Conservation (phyloP, 37 sponge, comb jelly and placozoan species). For the Dysidea cf. avara region DNA sequence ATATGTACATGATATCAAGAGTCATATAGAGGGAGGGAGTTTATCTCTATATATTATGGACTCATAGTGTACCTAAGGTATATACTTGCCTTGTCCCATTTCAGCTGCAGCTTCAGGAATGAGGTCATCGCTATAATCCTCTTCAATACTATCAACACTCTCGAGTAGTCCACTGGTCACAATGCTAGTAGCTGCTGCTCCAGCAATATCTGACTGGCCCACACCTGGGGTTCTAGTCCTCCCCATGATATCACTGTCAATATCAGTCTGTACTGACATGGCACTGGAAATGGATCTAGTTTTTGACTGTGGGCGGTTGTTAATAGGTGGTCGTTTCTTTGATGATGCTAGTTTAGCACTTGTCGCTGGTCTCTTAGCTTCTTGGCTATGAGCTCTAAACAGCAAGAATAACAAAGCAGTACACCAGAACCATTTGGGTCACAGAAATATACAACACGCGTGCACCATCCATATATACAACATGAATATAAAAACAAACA, state of each 20-base stretch:
- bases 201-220: neutral
- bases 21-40: too few relatives aligned
- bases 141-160: neutral
- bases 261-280: neutral
- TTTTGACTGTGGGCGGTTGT: neutral
- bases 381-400: too few relatives aligned
- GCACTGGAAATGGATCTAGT: neutral
- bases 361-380: too few relatives aligned
- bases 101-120: conserved; percentile 63
- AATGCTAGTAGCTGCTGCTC: neutral
- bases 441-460: too few relatives aligned
- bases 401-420: too few relatives aligned
- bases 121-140: conserved; percentile 37
- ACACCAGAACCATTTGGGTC: too few relatives aligned
- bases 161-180: neutral
- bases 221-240: neutral
- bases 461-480: too few relatives aligned
- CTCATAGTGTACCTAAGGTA: too few relatives aligned
- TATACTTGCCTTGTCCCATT: conserved; percentile 75
- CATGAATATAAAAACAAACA: too few relatives aligned
- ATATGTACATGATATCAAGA: too few relatives aligned
- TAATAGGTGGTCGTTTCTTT: neutral
- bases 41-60: too few relatives aligned
- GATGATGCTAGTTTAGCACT: too few relatives aligned
- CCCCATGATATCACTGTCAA: neutral